phyloP scores from a whole-genome alignment of 2,113 vertebrate genomes.

The Ophthalmolycus amberensis region DNA sequence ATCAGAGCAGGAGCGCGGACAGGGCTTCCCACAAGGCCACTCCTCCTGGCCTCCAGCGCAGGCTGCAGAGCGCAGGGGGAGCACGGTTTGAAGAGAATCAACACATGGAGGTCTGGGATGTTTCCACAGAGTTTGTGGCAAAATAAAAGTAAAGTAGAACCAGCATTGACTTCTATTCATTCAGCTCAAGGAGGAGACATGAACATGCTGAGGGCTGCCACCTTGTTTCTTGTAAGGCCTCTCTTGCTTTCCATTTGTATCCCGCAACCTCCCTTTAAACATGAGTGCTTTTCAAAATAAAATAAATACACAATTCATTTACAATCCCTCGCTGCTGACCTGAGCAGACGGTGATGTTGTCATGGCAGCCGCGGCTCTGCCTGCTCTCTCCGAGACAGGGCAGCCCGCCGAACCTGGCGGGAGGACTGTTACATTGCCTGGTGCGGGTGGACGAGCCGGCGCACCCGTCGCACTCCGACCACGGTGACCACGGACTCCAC shows the following conservation, averaged over 20 bases:
- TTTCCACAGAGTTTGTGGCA: not conserved
- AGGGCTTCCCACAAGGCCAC: constrained; percentile 85
- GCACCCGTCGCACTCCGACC: constrained; percentile 86
- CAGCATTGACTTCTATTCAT: not conserved
- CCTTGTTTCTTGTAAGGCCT: not conserved
- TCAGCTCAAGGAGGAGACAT: not conserved
- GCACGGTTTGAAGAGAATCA: not conserved
- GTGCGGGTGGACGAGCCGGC: constrained; percentile 79
- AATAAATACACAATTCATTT: not conserved
- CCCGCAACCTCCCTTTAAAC: not conserved
- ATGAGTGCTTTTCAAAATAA: not conserved
- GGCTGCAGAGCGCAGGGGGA: constrained; percentile 73
- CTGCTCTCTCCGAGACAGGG: constrained; percentile 83
- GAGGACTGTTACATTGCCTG: constrained; percentile 84
- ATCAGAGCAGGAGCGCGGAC: constrained; percentile 88
- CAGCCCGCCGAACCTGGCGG: constrained; percentile 84
- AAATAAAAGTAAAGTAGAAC: not conserved
- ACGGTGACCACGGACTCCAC: constrained; percentile 87
- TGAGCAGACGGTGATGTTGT: constrained; percentile 82
- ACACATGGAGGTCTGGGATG: not conserved
- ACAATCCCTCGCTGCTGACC: constrained; percentile 72
- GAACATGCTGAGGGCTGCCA: not conserved
- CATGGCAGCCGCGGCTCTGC: constrained; percentile 84
- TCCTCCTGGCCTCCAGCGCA: constrained; percentile 83
- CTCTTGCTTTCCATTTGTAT: not conserved